phyloP scores from a whole-genome alignment of 2,888 invertebrate species.

The Xestia rhomboidea region DNA sequence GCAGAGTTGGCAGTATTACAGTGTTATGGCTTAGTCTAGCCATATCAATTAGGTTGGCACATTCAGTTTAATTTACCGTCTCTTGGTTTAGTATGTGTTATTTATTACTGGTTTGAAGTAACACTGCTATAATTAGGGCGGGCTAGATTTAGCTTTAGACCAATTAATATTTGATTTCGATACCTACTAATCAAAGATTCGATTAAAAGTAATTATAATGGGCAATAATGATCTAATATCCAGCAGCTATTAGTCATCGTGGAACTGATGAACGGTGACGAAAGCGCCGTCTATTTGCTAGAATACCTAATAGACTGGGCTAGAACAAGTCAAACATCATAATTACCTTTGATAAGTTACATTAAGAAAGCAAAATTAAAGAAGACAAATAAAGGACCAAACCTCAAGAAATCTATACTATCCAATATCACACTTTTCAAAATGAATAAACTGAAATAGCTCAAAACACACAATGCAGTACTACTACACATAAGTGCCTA shows the following conservation, averaged over 20 bases:
- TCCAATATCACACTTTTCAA: neutral
- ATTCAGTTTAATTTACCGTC: constrained; percentile 1
- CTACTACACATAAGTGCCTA: neutral
- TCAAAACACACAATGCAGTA: neutral
- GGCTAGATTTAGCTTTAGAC: neutral
- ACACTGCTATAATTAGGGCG: constrained; percentile 9
- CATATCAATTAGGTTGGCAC: constrained; percentile 17
- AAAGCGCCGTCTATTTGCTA: neutral
- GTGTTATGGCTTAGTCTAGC: neutral
- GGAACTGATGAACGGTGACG: neutral
- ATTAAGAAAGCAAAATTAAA: neutral
- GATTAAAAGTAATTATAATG: neutral
- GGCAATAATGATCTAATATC: neutral
- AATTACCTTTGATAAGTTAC: neutral
- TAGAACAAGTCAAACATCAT: too few relatives aligned
- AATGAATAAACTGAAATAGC: neutral
- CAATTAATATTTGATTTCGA: constrained; percentile 13
- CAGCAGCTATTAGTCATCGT: too few relatives aligned
- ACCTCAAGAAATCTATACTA: too few relatives aligned
- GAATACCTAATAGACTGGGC: neutral
- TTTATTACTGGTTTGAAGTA: neutral
- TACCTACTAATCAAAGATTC: neutral
- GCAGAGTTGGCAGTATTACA: constrained; percentile 1
- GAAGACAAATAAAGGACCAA: too few relatives aligned
- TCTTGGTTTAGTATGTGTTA: neutral